These are phyloP conservation scores for Ecliptopera silaceata DNA, from an alignment of 2,888 invertebrate genomes.

Conservation along the genomic window DNA sequence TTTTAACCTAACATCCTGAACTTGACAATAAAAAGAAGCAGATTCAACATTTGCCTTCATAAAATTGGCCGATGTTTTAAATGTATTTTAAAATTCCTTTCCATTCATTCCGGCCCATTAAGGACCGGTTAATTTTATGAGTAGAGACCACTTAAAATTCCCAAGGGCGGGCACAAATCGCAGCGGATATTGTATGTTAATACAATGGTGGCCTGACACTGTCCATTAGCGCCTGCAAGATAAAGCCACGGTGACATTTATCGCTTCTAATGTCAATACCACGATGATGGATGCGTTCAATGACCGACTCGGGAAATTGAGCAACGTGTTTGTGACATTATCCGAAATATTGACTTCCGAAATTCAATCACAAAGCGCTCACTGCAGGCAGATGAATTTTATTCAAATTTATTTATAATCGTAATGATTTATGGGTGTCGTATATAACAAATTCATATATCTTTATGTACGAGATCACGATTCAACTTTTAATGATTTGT, in stretches of 20 bases:
- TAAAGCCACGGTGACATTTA: slow-evolving; percentile 55
- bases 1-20: slow-evolving; percentile 41
- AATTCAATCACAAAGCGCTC: slow-evolving; percentile 5
- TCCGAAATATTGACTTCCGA: slow-evolving; percentile 16
- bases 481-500: slow-evolving; percentile 42
- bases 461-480: slow-evolving; percentile 33
- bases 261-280: slow-evolving; percentile 50
- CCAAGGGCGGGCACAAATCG: slow-evolving; percentile 61
- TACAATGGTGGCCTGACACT: slow-evolving; percentile 52
- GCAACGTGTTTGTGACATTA: slow-evolving; percentile 22
- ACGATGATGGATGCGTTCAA: slow-evolving; percentile 48
- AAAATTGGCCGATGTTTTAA: slow-evolving; percentile 49
- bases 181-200: slow-evolving; percentile 69
- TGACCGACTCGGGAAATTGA: slow-evolving; percentile 27
- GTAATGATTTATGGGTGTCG: slow-evolving; percentile 20
- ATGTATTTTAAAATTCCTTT: slow-evolving; percentile 61
- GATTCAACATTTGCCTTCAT: slow-evolving; percentile 39
- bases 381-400: slow-evolving; percentile 12
- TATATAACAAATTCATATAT: slow-evolving; percentile 29
- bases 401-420: slow-evolving; percentile 8
- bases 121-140: slow-evolving; percentile 66
- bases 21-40: slow-evolving; percentile 41
- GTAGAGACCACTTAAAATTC: slow-evolving; percentile 62
- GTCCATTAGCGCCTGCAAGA: slow-evolving; percentile 71
- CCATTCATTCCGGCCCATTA: slow-evolving; percentile 59